These are phyloP conservation scores for Julus scanicus DNA, from an alignment of 2,888 invertebrate genomes.

Conservation along the genomic window DNA sequence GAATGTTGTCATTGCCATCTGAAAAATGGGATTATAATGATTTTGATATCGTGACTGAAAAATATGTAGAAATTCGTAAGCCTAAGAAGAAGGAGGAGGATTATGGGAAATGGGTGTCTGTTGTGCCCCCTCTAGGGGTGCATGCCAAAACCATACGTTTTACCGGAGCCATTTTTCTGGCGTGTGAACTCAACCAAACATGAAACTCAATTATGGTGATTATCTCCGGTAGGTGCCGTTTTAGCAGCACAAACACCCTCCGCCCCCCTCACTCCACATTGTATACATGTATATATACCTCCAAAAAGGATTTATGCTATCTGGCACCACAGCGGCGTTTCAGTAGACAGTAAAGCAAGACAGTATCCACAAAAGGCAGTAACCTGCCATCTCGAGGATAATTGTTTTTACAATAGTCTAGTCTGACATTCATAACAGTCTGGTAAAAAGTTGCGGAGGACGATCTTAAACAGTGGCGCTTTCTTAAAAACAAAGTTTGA, in stretches of 20 bases:
- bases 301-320: no score
- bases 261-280: neutral
- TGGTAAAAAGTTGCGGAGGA: no score
- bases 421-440: no score
- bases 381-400: no score
- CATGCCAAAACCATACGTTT: slow-evolving; percentile 35
- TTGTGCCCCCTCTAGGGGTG: neutral
- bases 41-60: neutral
- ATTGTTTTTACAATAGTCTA: no score
- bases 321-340: no score
- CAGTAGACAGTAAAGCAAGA: no score
- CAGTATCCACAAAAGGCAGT: no score
- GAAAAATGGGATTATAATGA: neutral
- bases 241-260: slow-evolving; percentile 40
- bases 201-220: slow-evolving; percentile 54
- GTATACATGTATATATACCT: no score
- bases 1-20: slow-evolving; percentile 4
- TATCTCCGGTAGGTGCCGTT: slow-evolving; percentile 53
- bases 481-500: no score
- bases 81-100: slow-evolving; percentile 23
- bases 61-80: neutral
- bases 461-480: no score
- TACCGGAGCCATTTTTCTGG: neutral
- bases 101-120: slow-evolving; percentile 37
- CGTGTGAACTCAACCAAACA: slow-evolving; percentile 54